Conservation (phyloP, 2,888 invertebrate species). For the Diarsia brunnea region DNA sequence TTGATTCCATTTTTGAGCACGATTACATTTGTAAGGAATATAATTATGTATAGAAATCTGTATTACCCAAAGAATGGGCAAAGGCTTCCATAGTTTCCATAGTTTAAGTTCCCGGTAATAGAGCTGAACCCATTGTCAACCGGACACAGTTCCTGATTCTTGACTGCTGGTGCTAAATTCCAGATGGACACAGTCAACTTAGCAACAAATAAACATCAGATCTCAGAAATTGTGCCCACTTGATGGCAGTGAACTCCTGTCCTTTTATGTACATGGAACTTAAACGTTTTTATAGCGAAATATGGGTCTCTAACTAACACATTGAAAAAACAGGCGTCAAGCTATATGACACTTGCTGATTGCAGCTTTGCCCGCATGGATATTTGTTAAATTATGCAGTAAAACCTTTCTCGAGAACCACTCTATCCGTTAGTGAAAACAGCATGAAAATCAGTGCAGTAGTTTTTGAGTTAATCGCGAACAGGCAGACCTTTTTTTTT, state of each 20-base stretch:
- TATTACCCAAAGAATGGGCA: not conserved
- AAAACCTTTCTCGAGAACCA: no score
- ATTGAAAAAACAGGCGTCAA: not conserved
- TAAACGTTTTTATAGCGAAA: not conserved
- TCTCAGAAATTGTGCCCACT: not conserved
- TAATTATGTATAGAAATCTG: not conserved
- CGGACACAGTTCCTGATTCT: not conserved
- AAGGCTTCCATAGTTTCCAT: not conserved
- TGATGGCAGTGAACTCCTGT: not conserved
- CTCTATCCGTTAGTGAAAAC: no score
- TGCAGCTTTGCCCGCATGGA: no score
- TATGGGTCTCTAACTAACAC: not conserved
- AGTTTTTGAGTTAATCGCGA: no score
- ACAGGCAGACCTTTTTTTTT: no score
- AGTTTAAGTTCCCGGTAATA: not conserved
- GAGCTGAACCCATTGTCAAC: not conserved
- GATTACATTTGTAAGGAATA: not conserved
- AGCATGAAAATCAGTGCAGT: no score
- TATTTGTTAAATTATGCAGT: no score
- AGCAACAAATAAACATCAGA: not conserved
- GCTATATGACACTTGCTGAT: not conserved
- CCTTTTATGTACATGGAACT: not conserved
- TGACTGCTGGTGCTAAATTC: not conserved
- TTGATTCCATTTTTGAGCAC: not conserved
- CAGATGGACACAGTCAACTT: not conserved